Percentiles rank a stretch among this genome's conserved stretches.
Evolutionary conservation across 1,140 invertebrate genomes (phyloP).

Genomic region (Meteorus sp.): DNA sequence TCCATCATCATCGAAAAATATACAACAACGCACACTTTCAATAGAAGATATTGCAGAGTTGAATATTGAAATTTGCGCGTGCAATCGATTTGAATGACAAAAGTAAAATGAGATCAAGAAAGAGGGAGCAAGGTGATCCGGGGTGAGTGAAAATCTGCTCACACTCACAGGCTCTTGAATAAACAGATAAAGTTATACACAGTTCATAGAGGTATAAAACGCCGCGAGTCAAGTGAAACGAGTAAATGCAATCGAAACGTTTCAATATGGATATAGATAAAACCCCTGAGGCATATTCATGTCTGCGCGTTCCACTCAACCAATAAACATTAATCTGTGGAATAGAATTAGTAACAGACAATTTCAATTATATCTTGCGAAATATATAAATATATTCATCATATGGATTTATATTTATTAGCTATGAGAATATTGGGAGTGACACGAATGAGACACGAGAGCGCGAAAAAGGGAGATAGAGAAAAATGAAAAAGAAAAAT

Average conservation of each 20-base stretch:
- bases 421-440: constrained; percentile 16
- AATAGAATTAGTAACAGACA: neutral
- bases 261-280: too few relatives aligned
- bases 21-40: too few relatives aligned
- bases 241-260: too few relatives aligned
- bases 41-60: neutral
- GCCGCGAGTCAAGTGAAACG: too few relatives aligned
- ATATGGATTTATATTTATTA: too few relatives aligned
- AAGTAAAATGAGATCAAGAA: too few relatives aligned
- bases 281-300: neutral
- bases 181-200: too few relatives aligned
- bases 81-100: constrained; percentile 3
- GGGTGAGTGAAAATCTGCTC: neutral
- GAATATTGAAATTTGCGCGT: neutral
- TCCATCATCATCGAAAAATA: too few relatives aligned
- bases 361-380: neutral
- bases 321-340: neutral
- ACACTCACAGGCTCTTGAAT: neutral
- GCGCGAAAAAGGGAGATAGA: neutral
- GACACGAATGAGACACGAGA: neutral
- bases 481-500: constrained; percentile 8
- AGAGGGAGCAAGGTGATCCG: too few relatives aligned
- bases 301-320: neutral
- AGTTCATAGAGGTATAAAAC: too few relatives aligned
- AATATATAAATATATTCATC: too few relatives aligned